Conservation (phyloP, 1,140 invertebrate genomes). For the Halictus rubicundus region DNA sequence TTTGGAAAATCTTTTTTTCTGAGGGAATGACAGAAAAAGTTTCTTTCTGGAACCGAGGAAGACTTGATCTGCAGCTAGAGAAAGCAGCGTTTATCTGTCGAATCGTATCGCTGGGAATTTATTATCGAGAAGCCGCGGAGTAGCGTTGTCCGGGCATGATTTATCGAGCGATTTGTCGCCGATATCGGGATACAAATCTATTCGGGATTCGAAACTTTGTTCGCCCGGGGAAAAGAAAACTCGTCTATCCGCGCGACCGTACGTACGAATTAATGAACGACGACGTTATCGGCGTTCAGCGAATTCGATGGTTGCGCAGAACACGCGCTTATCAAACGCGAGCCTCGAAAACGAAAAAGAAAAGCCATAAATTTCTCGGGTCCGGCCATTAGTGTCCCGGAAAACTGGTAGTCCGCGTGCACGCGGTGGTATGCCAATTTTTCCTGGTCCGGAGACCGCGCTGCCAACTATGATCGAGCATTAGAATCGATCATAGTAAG, state of each 20-base stretch:
- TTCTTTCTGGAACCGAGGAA: background rate
- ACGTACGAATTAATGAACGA: slow-evolving; percentile 10
- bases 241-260: background rate
- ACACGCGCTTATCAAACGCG: slow-evolving; percentile 23
- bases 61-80: slow-evolving; percentile 47
- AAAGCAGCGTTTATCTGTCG: slow-evolving; percentile 61
- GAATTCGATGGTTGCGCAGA: slow-evolving; percentile 38
- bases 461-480: slow-evolving; percentile 11
- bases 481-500: slow-evolving; percentile 15
- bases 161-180: slow-evolving; percentile 21
- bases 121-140: slow-evolving; percentile 36
- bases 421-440: slow-evolving; percentile 11
- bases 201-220: slow-evolving; percentile 10
- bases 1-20: too few species aligned
- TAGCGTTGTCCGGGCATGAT: slow-evolving; percentile 41
- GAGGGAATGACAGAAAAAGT: too few species aligned
- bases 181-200: slow-evolving; percentile 31
- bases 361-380: slow-evolving; percentile 31
- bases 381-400: slow-evolving; percentile 48
- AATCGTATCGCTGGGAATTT: slow-evolving; percentile 55
- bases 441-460: slow-evolving; percentile 16
- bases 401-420: slow-evolving; percentile 27
- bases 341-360: background rate
- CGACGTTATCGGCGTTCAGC: slow-evolving; percentile 33
- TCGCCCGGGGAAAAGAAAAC: background rate